Evolutionary conservation across 2,113 vertebrate genomes (phyloP).

Genomic region (Nothocercus nigrocapillus): DNA sequence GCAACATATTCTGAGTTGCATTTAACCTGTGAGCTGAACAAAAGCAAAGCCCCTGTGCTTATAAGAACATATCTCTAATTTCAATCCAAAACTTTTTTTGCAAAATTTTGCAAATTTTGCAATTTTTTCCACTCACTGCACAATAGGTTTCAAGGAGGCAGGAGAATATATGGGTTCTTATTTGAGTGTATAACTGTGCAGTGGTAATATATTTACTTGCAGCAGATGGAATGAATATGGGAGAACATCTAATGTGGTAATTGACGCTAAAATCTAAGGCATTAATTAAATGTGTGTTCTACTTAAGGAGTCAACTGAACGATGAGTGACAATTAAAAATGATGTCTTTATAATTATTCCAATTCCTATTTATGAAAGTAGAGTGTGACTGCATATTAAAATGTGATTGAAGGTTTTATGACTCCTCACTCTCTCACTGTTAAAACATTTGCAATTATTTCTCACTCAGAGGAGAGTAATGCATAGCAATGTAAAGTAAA

Average conservation of each 20-base stretch:
- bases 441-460: slow-evolving; percentile 71
- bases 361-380: slow-evolving; percentile 64
- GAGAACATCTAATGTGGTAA: slow-evolving; percentile 57
- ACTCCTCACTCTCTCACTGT: slow-evolving; percentile 60
- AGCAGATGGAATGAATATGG: slow-evolving; percentile 65
- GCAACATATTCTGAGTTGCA: not conserved
- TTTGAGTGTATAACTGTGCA: slow-evolving; percentile 6
- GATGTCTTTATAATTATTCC: slow-evolving; percentile 69
- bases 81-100: slow-evolving; percentile 1
- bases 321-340: slow-evolving; percentile 70
- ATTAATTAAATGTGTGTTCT: slow-evolving; percentile 71
- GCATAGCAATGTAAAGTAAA: slow-evolving; percentile 53
- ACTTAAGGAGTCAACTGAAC: slow-evolving; percentile 49
- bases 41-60: not conserved
- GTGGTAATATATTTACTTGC: slow-evolving; percentile 58
- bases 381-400: slow-evolving; percentile 66
- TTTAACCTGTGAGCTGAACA: not conserved
- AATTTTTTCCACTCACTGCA: not conserved
- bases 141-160: slow-evolving; percentile 15
- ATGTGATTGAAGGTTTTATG: slow-evolving; percentile 71
- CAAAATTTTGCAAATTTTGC: slow-evolving; percentile 7
- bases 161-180: slow-evolving; percentile 18
- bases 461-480: slow-evolving; percentile 52
- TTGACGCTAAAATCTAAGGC: slow-evolving; percentile 53
- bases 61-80: not conserved